These are phyloP conservation scores for Zaprionus bogoriensis DNA, from an alignment of 2,888 invertebrate genomes.

Conservation along the genomic window DNA sequence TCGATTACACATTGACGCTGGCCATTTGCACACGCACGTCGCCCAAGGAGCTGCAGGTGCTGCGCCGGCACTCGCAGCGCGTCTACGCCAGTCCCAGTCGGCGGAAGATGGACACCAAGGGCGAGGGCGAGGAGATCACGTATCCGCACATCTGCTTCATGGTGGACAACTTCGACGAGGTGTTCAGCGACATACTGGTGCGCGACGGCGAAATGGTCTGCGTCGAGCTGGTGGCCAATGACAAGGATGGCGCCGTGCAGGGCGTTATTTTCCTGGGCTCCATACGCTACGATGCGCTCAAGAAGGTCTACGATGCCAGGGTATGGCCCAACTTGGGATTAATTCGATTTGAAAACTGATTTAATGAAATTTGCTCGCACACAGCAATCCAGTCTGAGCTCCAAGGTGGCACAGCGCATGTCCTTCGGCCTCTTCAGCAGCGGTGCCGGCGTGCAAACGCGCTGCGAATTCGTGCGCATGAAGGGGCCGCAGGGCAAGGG, in stretches of 20 bases:
- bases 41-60: conserved; percentile 97
- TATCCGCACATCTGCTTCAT: conserved; percentile 99
- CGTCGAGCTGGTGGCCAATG: conserved; percentile 97
- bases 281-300: conserved; percentile 97
- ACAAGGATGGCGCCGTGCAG: conserved; percentile 92
- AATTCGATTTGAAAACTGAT: not conserved
- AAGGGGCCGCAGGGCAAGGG: conserved; percentile 98
- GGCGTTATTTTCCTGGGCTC: conserved; percentile 98
- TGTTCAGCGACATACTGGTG: conserved; percentile 97
- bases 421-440: conserved; percentile 94
- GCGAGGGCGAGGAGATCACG: conserved; percentile 98
- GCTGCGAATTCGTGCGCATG: conserved; percentile 99
- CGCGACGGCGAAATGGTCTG: conserved; percentile 99
- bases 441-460: conserved; percentile 87
- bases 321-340: conserved; percentile 83
- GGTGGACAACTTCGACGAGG: conserved; percentile 99
- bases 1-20: conserved; percentile 98
- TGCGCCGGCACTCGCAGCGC: conserved; percentile 94
- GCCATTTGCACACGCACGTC: conserved; percentile 99
- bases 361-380: conserved; percentile 32
- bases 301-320: conserved; percentile 97
- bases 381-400: conserved; percentile 96
- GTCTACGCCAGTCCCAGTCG: conserved; percentile 99
- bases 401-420: conserved; percentile 97
- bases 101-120: conserved; percentile 98